phyloP scores from a whole-genome alignment of 2,888 invertebrate species.

The Xestobium rufovillosum region DNA sequence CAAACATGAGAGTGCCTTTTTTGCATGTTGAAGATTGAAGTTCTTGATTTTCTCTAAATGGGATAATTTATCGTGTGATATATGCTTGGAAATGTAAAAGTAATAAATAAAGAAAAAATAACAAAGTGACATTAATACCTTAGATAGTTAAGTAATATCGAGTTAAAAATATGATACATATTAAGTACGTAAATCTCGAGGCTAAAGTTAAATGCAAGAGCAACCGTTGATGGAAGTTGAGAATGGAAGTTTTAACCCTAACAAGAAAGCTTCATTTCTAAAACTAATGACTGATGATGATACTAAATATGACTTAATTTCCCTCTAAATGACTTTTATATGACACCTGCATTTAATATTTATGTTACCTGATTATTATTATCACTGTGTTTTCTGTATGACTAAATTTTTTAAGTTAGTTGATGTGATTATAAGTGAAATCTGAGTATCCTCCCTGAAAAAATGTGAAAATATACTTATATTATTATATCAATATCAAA shows the following conservation, averaged over 20 bases:
- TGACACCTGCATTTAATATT: conserved; percentile 25
- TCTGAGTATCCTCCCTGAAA: conserved; percentile 14
- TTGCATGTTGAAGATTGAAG: too few relatives aligned
- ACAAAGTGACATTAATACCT: too few relatives aligned
- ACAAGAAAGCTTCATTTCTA: conserved; percentile 24
- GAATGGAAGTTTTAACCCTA: conserved; percentile 31
- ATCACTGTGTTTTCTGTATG: conserved; percentile 26
- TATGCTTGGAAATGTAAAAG: too few relatives aligned
- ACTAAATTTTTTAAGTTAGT: too few relatives aligned
- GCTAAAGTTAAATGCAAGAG: conserved; percentile 18
- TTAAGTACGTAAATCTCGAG: conserved; percentile 19
- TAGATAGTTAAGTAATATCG: not conserved
- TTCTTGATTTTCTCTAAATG: too few relatives aligned
- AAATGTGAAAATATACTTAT: conserved; percentile 18
- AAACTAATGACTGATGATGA: conserved; percentile 30
- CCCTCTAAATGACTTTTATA: not conserved
- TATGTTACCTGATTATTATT: conserved; percentile 20
- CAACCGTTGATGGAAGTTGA: conserved; percentile 29
- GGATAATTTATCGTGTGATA: too few relatives aligned
- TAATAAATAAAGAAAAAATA: too few relatives aligned
- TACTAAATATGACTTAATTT: conserved; percentile 16
- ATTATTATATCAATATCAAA: too few relatives aligned
- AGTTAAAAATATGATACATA: conserved; percentile 6
- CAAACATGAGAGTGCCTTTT: too few relatives aligned
- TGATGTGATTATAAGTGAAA: conserved; percentile 25